Conservation (phyloP, 2,888 invertebrate species). For the Cephonodes hylas region DNA sequence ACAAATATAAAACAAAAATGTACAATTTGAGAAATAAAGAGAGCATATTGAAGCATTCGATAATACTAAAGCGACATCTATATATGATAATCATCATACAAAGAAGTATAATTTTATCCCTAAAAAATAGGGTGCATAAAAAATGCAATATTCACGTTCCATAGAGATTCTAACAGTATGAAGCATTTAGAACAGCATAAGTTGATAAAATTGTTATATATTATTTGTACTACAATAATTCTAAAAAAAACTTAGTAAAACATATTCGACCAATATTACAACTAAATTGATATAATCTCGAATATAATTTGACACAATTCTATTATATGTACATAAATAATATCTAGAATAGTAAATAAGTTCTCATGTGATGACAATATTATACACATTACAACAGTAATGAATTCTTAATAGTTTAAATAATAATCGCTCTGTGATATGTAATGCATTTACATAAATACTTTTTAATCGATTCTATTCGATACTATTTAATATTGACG, state of each 20-base stretch:
- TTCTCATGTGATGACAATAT: not conserved
- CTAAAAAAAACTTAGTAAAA: not conserved
- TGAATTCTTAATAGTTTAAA: not conserved
- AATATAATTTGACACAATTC: conserved; percentile 23
- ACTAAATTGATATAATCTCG: conserved; percentile 15
- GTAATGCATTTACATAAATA: not conserved
- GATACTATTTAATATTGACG: not conserved
- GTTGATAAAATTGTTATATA: too few species aligned
- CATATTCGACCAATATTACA: conserved; percentile 8
- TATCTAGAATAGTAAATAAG: conserved; percentile 2
- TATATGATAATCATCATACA: too few species aligned
- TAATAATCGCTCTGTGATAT: not conserved
- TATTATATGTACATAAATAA: conserved; percentile 24
- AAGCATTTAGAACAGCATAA: too few species aligned
- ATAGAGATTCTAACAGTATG: too few species aligned
- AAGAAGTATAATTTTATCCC: too few species aligned
- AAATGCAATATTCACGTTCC: too few species aligned
- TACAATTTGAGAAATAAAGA: not conserved
- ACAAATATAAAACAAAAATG: not conserved
- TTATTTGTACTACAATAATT: too few species aligned
- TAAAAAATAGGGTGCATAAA: too few species aligned
- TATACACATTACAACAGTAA: not conserved
- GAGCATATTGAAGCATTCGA: not conserved
- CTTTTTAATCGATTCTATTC: not conserved
- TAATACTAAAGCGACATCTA: not conserved